Percentiles rank a stretch among this genome's conserved stretches.
Conservation (phyloP, 2,888 invertebrate species). For the Nomada hirtipes region DNA sequence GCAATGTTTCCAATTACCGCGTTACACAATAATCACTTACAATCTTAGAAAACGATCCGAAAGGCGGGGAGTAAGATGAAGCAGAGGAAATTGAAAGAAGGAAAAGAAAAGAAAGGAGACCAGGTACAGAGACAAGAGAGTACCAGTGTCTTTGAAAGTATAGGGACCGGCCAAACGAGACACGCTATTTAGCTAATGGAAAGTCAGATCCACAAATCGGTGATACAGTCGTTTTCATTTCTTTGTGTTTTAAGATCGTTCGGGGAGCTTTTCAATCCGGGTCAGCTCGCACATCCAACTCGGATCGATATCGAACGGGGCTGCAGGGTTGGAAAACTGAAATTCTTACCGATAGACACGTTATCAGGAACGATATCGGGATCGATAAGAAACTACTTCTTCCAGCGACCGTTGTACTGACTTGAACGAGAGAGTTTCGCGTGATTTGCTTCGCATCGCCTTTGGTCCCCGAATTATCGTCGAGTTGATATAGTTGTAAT, state of each 20-base stretch:
- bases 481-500: no score
- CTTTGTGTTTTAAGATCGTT: slow-evolving; percentile 62
- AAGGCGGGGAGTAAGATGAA: neutral
- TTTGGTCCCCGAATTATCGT: no score
- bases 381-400: no score
- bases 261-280: slow-evolving; percentile 57
- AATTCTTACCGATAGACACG: slow-evolving; percentile 56
- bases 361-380: neutral
- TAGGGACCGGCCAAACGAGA: slow-evolving; percentile 31
- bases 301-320: slow-evolving; percentile 60
- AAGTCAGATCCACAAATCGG: slow-evolving; percentile 64
- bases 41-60: neutral
- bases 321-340: slow-evolving; percentile 54
- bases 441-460: no score
- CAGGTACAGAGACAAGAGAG: slow-evolving; percentile 4
- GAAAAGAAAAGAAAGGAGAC: neutral
- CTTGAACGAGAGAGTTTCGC: no score
- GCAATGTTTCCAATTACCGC: slow-evolving; percentile 8
- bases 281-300: slow-evolving; percentile 31
- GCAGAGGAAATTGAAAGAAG: neutral
- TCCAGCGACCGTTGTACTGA: no score
- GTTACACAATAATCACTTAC: slow-evolving; percentile 19
- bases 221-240: slow-evolving; percentile 46
- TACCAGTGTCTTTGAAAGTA: slow-evolving; percentile 28
- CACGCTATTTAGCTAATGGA: slow-evolving; percentile 68